Evolutionary conservation across 2,888 invertebrate genomes (phyloP).

Genomic region (Acrobasis repandana): DNA sequence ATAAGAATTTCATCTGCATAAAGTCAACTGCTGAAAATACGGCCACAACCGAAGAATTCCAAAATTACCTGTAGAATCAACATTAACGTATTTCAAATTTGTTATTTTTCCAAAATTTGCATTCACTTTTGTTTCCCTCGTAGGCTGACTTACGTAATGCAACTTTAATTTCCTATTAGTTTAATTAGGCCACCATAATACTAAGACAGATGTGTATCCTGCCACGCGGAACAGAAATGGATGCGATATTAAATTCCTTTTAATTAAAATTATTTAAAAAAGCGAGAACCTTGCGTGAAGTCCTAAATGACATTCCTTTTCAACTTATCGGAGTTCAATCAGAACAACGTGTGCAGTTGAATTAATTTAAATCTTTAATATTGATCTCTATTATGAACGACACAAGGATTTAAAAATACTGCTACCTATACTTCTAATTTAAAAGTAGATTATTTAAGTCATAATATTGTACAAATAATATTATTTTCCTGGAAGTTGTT

Average conservation of each 20-base stretch:
- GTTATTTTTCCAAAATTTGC: too few relatives aligned
- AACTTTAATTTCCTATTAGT: constrained; percentile 16
- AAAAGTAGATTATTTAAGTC: background rate
- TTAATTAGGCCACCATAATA: constrained; percentile 21
- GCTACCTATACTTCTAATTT: background rate
- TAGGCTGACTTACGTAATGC: background rate
- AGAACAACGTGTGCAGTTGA: background rate
- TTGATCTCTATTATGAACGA: background rate
- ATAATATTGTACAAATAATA: background rate
- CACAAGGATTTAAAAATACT: background rate
- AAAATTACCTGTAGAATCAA: too few relatives aligned
- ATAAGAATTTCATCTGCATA: too few relatives aligned
- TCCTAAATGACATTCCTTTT: constrained; percentile 20
- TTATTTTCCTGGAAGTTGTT: background rate
- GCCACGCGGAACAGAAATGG: constrained; percentile 25
- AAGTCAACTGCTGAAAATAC: too few relatives aligned
- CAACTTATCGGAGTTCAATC: constrained; percentile 14
- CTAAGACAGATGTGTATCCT: constrained; percentile 24
- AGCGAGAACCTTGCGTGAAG: constrained; percentile 19
- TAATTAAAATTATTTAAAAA: constrained; percentile 25
- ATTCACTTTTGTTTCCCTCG: too few relatives aligned
- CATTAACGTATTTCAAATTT: too few relatives aligned
- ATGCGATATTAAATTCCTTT: constrained; percentile 27
- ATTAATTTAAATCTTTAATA: background rate
- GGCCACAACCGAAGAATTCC: too few relatives aligned